Conservation (phyloP, 1,140 invertebrate species). For the Zeugodacus cucurbitae region DNA sequence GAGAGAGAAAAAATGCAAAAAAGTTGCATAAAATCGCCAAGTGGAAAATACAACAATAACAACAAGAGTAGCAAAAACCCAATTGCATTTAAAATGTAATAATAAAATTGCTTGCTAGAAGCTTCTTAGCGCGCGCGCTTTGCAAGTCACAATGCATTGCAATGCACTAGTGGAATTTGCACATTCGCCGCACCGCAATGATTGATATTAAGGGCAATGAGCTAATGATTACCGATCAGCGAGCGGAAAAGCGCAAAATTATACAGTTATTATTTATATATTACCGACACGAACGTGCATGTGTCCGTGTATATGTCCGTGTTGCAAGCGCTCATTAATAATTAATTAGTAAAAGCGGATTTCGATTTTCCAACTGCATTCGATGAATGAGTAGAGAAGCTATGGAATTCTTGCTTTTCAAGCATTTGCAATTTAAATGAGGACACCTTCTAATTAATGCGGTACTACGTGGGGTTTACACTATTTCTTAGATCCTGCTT, state of each 20-base stretch:
- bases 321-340: not conserved
- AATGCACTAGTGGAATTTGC: not conserved
- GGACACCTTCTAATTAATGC: not conserved
- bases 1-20: not conserved
- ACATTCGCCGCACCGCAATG: not conserved
- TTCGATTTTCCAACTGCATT: not conserved
- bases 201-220: not conserved
- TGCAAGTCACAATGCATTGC: not conserved
- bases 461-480: not conserved
- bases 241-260: not conserved
- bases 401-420: not conserved
- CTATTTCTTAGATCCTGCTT: not conserved
- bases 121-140: not conserved
- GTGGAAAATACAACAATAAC: not conserved
- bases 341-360: not conserved
- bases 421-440: not conserved
- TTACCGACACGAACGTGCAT: not conserved
- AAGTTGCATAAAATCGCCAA: too few relatives aligned
- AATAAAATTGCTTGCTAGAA: conserved; percentile 19
- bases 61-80: not conserved
- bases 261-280: not conserved
- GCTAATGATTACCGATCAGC: not conserved
- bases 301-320: too few relatives aligned
- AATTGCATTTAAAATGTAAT: conserved; percentile 3
- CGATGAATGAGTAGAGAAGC: not conserved